phyloP scores from a whole-genome alignment of 2,113 vertebrate species.

The Triplophysa rosa region DNA sequence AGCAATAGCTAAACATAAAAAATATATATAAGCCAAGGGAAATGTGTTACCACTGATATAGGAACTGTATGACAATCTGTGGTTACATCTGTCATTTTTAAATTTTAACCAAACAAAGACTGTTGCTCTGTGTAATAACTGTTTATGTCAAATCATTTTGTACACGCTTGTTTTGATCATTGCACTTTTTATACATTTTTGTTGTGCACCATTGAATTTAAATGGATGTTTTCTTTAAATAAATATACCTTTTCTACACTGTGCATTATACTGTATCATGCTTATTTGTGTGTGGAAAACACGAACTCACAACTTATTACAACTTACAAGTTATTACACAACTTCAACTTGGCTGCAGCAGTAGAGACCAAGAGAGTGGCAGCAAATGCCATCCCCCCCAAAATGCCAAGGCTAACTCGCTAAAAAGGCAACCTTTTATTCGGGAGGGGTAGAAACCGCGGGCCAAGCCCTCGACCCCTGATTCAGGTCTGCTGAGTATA shows the following conservation, averaged over 20 bases:
- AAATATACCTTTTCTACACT: not conserved
- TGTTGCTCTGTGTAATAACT: not conserved
- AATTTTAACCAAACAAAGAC: not conserved
- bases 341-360: too few species aligned
- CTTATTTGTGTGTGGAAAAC: not conserved
- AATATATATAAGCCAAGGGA: not conserved
- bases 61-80: not conserved
- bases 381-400: too few species aligned
- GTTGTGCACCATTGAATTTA: not conserved
- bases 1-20: not conserved
- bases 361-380: too few species aligned
- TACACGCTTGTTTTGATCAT: conserved; percentile 21
- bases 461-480: too few species aligned
- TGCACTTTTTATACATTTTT: conserved; percentile 26
- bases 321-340: not conserved
- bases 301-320: too few species aligned
- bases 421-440: too few species aligned
- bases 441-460: too few species aligned
- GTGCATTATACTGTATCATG: not conserved
- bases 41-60: not conserved
- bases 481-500: too few species aligned
- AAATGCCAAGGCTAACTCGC: too few species aligned
- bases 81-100: not conserved
- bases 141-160: not conserved
- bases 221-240: conserved; percentile 7